Evolutionary conservation across 1,140 invertebrate genomes (phyloP).

Genomic region (Oncopeltus fasciatus): DNA sequence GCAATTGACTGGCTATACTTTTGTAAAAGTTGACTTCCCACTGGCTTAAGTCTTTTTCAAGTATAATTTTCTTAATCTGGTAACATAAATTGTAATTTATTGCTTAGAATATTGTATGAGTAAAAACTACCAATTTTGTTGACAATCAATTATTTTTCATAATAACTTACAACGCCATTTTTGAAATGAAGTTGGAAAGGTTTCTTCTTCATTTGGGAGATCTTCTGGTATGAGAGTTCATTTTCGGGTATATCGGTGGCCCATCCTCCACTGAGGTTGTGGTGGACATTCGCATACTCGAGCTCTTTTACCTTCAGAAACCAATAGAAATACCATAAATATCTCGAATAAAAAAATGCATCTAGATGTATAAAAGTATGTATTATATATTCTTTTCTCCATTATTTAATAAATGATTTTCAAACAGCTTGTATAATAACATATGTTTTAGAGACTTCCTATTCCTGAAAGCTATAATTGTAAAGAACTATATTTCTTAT

Average conservation of each 20-base stretch:
- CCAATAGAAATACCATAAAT: no score
- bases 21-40: constrained; percentile 52
- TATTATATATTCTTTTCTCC: no score
- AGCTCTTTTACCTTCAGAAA: constrained; percentile 30
- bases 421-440: no score
- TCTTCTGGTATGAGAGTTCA: constrained; percentile 35
- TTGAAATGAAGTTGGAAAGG: constrained; percentile 43
- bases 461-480: no score
- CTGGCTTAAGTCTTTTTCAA: constrained; percentile 35
- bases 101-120: not conserved
- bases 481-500: no score
- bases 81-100: not conserved
- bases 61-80: constrained; percentile 32
- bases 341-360: no score
- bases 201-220: constrained; percentile 35
- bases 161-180: constrained; percentile 33
- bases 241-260: constrained; percentile 30
- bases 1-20: constrained; percentile 45
- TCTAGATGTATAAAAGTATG: no score
- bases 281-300: constrained; percentile 39
- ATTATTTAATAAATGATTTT: no score
- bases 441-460: no score
- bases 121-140: not conserved
- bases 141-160: not conserved
- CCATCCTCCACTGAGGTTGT: constrained; percentile 35